Evolutionary conservation across 2,888 invertebrate genomes (phyloP), one percentile per base, ranked within the genome.

Genomic region (Tetropium fuscum): DNA sequence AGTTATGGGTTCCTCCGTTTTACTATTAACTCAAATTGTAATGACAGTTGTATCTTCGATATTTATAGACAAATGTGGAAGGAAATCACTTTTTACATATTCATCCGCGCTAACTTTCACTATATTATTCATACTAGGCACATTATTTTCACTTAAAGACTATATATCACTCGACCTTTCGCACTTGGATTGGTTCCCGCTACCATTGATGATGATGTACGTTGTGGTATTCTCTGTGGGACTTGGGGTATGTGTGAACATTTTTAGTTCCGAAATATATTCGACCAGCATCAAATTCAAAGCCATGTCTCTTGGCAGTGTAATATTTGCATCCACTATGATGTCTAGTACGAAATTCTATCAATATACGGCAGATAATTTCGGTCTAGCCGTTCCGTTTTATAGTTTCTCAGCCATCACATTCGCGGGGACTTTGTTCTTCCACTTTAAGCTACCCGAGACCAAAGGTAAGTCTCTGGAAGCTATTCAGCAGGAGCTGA

Each of bases 11-110:
- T 79, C 84, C 3, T 80, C 84, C 2, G 70, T 83, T n/a, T 75
- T 84, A 30, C 81, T 82, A 0, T 64, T 74, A 2, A 79, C 83
- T 1, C 84, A 84, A 67, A 68, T 80, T 2, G 25, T 70, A 1
- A 69, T 76, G 18, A 74, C 79, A 13, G 59, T 70, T 55, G 51
- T 72, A 22, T 69, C 78, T 0, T 69, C 75, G 0, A 51, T 75
- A 16, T 56, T 81, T 5, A 73, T 78, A 11, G 75, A 78, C 51
- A 74, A 61, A 63, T 68, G 71, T 20, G 77, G 78, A 8, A 58
- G 77, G 40, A 75, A 73, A 55, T 68, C 72, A 1, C 60, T 75
- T 0, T 63, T 78, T 47, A 55, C 74, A 6, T 43, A 70, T 15
- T 79, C 78, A 1, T 64, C 72, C 11, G 38, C 63, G 4, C 61